Evolutionary conservation across 2,888 invertebrate genomes (phyloP).

Genomic region (Chrysolina oricalcia): DNA sequence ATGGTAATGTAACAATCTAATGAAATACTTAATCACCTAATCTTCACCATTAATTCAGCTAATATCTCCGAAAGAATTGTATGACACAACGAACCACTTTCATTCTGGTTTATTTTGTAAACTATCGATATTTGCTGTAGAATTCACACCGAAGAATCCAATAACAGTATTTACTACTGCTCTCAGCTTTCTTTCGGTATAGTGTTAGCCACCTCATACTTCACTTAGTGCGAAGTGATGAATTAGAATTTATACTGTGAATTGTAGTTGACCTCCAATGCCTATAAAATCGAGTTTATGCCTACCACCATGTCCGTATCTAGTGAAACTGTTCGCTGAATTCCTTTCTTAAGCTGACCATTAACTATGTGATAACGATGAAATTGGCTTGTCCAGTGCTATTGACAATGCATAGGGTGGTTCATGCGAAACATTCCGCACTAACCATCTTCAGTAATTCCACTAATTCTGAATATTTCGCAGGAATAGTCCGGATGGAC

Average conservation of each 20-base stretch:
- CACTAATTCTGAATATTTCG: no score
- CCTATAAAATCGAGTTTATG: constrained; percentile 1
- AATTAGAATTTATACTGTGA: constrained; percentile 9
- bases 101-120: not conserved
- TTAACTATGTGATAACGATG: not conserved
- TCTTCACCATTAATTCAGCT: no score
- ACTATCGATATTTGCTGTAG: not conserved
- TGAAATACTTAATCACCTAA: no score
- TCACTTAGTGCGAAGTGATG: constrained; percentile 18
- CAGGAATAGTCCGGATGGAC: no score
- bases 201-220: not conserved
- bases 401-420: not conserved
- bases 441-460: no score
- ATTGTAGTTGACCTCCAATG: not conserved
- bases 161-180: constrained; percentile 11
- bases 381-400: not conserved
- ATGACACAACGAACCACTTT: no score
- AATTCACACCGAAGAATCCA: not conserved
- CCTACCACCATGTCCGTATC: not conserved
- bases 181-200: constrained; percentile 13
- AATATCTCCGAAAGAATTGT: no score
- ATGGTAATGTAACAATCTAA: no score
- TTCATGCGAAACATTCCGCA: no score
- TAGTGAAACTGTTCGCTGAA: not conserved
- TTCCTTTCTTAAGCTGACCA: not conserved